Conservation (phyloP, 2,797 vertebrate species). For the Emys orbicularis region DNA sequence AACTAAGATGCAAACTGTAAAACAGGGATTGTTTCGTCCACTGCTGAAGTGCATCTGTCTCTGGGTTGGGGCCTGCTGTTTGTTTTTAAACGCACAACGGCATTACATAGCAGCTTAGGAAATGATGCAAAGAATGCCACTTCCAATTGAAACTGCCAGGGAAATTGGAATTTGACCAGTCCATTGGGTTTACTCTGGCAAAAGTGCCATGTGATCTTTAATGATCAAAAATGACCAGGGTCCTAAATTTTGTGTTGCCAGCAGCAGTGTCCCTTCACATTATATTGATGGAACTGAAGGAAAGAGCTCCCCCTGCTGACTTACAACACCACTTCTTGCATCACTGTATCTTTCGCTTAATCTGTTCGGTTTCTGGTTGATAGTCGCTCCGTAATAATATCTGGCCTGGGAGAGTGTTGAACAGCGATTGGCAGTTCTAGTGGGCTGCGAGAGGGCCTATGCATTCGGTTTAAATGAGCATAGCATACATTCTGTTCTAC, state of each 20-base stretch:
- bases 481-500: slow-evolving; percentile 51
- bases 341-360: not conserved
- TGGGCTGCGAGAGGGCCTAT: not conserved
- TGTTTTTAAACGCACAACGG: accelerated
- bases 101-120: accelerated
- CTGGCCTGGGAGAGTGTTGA: not conserved
- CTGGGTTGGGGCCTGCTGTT: accelerated
- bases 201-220: accelerated
- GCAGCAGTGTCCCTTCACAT: accelerated
- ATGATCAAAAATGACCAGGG: accelerated
- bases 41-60: accelerated
- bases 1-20: accelerated
- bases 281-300: accelerated
- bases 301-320: not conserved
- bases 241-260: accelerated
- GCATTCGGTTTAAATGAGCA: slow-evolving; percentile 60
- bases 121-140: accelerated
- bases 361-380: not conserved
- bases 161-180: accelerated
- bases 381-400: not conserved
- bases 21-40: not conserved
- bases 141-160: accelerated
- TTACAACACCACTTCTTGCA: accelerated
- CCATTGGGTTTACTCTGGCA: not conserved
- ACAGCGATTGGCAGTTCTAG: slow-evolving; percentile 5